Evolutionary conservation across 2,888 invertebrate species (phyloP).

Genomic region (Leucophenga montana): DNA sequence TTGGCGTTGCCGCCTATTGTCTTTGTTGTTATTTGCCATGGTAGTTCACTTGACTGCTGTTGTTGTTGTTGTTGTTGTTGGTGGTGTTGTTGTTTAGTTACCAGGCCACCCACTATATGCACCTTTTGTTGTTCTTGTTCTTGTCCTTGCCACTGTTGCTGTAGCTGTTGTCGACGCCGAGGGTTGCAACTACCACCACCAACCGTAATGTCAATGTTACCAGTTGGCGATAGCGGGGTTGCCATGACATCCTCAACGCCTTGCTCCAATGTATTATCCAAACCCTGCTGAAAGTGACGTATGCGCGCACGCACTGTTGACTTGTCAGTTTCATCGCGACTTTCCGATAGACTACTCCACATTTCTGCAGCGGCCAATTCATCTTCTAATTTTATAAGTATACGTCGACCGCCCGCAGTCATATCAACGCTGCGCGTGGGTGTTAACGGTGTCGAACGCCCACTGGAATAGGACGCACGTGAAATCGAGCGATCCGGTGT

Average conservation of each 20-base stretch:
- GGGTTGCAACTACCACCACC: slow-evolving; percentile 61
- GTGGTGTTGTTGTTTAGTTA: slow-evolving; percentile 14
- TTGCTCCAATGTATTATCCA: slow-evolving; percentile 5
- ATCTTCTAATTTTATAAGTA: slow-evolving; percentile 68
- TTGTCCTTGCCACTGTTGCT: slow-evolving; percentile 36
- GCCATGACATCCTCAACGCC: slow-evolving; percentile 57
- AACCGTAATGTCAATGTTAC: slow-evolving; percentile 70
- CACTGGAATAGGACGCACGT: slow-evolving; percentile 58
- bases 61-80: slow-evolving; percentile 47
- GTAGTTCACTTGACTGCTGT: slow-evolving; percentile 55
- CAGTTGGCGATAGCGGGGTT: slow-evolving; percentile 50
- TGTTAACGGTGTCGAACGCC: slow-evolving; percentile 59
- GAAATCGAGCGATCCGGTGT: slow-evolving; percentile 64
- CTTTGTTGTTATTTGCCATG: slow-evolving; percentile 65
- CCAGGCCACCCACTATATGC: slow-evolving; percentile 23
- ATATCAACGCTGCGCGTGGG: slow-evolving; percentile 67
- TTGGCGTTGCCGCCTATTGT: slow-evolving; percentile 55
- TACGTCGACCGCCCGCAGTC: slow-evolving; percentile 67
- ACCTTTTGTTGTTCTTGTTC: slow-evolving; percentile 46
- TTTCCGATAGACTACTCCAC: slow-evolving; percentile 42
- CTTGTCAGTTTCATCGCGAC: slow-evolving; percentile 59
- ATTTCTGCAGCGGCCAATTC: slow-evolving; percentile 43
- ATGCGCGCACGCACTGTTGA: slow-evolving; percentile 55
- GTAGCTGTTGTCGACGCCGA: slow-evolving; percentile 54
- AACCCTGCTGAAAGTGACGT: slow-evolving; percentile 46